Evolutionary conservation across 2,888 invertebrate genomes (phyloP).

Genomic region (Entomobrya proxima): DNA sequence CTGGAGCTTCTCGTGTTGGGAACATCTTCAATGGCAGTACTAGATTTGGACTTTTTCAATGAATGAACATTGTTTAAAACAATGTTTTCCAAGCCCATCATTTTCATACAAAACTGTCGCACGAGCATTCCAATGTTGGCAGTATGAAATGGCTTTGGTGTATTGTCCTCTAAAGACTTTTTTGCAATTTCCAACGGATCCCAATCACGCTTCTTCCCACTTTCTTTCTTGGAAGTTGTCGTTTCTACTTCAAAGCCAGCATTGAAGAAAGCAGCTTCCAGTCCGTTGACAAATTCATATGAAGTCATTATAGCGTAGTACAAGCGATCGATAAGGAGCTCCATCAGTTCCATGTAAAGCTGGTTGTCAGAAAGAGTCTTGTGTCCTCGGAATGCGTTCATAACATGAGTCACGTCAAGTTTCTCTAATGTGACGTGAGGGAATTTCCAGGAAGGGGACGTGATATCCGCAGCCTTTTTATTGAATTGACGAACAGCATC

Average conservation of each 20-base stretch:
- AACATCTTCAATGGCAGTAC: background rate
- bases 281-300: constrained; percentile 48
- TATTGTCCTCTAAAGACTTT: constrained; percentile 47
- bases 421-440: constrained; percentile 64
- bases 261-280: constrained; percentile 43
- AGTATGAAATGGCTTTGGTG: constrained; percentile 52
- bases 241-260: constrained; percentile 15
- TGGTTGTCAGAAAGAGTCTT: constrained; percentile 45
- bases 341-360: constrained; percentile 63
- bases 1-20: background rate
- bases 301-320: constrained; percentile 62
- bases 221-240: background rate
- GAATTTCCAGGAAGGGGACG: constrained; percentile 68
- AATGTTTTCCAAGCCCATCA: constrained; percentile 57
- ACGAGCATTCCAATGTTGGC: constrained; percentile 61
- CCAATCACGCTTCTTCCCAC: constrained; percentile 20
- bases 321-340: constrained; percentile 64
- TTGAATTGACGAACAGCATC: constrained; percentile 58
- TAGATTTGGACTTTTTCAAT: background rate
- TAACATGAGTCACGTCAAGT: constrained; percentile 55
- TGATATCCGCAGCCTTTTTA: constrained; percentile 33
- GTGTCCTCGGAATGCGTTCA: constrained; percentile 42
- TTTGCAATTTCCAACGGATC: constrained; percentile 58
- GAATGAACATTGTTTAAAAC: constrained; percentile 44
- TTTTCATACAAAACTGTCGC: constrained; percentile 52